Conservation (phyloP, 2,797 vertebrate genomes). For the Silurus lanzhouensis region DNA sequence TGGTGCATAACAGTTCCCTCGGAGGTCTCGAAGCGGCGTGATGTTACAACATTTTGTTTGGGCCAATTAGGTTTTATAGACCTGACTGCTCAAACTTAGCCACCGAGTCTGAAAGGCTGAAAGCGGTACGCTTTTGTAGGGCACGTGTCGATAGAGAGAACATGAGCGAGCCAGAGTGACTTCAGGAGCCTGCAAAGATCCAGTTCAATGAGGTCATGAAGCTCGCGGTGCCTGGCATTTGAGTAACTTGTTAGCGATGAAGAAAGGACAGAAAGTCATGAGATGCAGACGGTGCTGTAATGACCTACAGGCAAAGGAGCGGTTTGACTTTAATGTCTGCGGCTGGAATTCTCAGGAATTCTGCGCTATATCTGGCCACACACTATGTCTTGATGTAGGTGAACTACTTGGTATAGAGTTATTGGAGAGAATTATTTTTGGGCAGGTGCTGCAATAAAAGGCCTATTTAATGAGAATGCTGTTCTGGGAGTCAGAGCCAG, state of each 20-base stretch:
- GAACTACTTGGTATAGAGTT: slow-evolving; percentile 56
- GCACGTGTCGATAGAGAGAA: neutral
- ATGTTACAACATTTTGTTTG: slow-evolving; percentile 65
- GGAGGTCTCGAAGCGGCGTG: slow-evolving; percentile 54
- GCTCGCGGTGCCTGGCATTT: slow-evolving; percentile 21
- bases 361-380: slow-evolving; percentile 69
- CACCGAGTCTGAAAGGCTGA: slow-evolving; percentile 55
- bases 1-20: slow-evolving; percentile 48
- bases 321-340: slow-evolving; percentile 57
- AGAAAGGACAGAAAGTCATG: slow-evolving; percentile 18
- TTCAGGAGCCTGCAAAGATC: neutral
- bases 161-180: slow-evolving; percentile 5
- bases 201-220: slow-evolving; percentile 26
- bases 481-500: slow-evolving; percentile 21
- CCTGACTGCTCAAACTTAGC: slow-evolving; percentile 60
- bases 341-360: slow-evolving; percentile 56
- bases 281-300: slow-evolving; percentile 8
- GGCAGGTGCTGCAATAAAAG: slow-evolving; percentile 60
- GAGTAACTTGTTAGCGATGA: slow-evolving; percentile 15
- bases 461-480: slow-evolving; percentile 53
- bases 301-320: slow-evolving; percentile 20
- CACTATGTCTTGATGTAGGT: slow-evolving; percentile 68
- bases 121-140: slow-evolving; percentile 31
- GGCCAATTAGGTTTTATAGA: slow-evolving; percentile 71
- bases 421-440: slow-evolving; percentile 63